Percentiles rank a stretch among this genome's conserved stretches.
Evolutionary conservation across 37 sponge, comb jelly and placozoan species (phyloP).

Genomic region (Aplysina aerophoba): DNA sequence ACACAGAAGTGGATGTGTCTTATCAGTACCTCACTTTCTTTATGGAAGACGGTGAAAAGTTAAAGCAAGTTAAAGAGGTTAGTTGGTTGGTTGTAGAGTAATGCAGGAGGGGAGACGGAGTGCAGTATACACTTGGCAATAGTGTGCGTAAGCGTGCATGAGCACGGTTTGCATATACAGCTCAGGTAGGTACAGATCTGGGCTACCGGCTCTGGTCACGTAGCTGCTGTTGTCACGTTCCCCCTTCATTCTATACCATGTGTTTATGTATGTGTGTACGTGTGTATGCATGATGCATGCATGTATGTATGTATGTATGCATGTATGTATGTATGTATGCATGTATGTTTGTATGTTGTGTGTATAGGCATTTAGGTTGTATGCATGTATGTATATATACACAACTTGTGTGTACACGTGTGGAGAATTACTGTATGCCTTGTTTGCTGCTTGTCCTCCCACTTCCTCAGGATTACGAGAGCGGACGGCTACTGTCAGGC

Average conservation of each 20-base stretch:
- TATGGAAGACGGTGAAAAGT: constrained; percentile 86
- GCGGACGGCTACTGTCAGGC: constrained; percentile 91
- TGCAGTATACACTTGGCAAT: too few species aligned
- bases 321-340: too few species aligned
- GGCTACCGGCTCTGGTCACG: too few species aligned
- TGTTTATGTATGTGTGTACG: too few species aligned
- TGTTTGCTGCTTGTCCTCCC: neutral
- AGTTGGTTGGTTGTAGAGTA: neutral
- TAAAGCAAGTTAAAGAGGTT: constrained; percentile 88
- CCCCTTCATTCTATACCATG: too few species aligned
- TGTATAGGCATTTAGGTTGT: neutral
- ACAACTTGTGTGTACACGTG: neutral
- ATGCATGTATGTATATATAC: neutral
- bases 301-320: too few species aligned
- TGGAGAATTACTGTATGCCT: too few species aligned
- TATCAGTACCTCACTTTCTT: constrained; percentile 97
- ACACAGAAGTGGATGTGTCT: constrained; percentile 94
- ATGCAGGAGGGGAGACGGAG: neutral
- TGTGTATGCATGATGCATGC: too few species aligned
- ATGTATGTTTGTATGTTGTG: neutral
- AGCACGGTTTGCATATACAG: too few species aligned
- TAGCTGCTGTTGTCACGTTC: too few species aligned
- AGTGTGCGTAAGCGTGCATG: too few species aligned
- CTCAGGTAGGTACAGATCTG: neutral
- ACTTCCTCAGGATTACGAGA: constrained; percentile 78